phyloP scores from a whole-genome alignment of 2,797 vertebrate species.

The Mormyrops attenuatus region DNA sequence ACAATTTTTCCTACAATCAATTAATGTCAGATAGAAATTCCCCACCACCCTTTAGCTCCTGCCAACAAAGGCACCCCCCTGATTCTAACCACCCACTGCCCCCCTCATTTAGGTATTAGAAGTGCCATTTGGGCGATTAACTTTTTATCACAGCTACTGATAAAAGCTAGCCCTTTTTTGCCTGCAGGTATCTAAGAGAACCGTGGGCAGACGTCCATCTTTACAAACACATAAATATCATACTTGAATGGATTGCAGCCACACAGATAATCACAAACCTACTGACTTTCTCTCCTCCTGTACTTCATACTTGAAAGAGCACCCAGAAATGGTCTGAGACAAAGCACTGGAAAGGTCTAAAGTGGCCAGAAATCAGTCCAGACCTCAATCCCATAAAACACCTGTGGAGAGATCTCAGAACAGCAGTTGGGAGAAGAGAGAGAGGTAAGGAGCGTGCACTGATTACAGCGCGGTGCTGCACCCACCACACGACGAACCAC shows the following conservation, averaged over 20 bases:
- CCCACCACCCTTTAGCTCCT: background rate
- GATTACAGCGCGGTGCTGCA: background rate
- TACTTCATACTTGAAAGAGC: background rate
- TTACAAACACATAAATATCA: background rate
- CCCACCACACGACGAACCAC: background rate
- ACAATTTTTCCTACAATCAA: background rate
- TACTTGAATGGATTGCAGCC: background rate
- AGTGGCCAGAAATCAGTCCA: background rate
- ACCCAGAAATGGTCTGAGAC: background rate
- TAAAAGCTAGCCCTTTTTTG: background rate
- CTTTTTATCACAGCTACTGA: background rate
- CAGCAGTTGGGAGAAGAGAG: background rate
- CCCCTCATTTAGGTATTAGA: background rate
- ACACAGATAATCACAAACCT: background rate
- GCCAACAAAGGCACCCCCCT: background rate
- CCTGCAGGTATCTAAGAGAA: background rate
- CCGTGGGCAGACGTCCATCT: background rate
- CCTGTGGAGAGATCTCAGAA: background rate
- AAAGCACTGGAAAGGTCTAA: background rate
- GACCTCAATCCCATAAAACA: background rate
- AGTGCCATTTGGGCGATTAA: background rate
- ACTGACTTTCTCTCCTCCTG: background rate
- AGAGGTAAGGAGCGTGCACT: background rate
- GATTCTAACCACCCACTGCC: background rate
- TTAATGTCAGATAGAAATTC: background rate